These are phyloP conservation scores for Cavia aperea DNA, from an alignment of 2,113 vertebrate species.

Conservation along the genomic window DNA sequence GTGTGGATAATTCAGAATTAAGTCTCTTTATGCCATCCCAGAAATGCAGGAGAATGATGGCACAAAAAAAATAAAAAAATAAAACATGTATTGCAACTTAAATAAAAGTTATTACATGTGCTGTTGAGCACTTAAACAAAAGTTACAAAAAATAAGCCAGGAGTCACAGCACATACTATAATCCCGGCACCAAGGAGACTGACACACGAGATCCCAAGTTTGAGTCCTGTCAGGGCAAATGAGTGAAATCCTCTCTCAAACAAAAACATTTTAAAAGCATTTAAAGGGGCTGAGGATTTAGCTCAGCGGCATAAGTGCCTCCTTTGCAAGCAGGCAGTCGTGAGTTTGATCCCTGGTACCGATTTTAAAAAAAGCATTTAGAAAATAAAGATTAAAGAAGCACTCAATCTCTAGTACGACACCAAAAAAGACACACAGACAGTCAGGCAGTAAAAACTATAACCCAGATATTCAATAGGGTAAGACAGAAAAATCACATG, in stretches of 20 bases:
- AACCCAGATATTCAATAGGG: not conserved
- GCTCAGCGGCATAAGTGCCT: too few relatives aligned
- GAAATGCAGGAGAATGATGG: not conserved
- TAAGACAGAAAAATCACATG: not conserved
- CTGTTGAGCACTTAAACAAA: constrained; percentile 1
- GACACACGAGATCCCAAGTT: not conserved
- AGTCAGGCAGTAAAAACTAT: not conserved
- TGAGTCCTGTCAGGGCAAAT: not conserved
- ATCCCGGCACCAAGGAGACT: not conserved
- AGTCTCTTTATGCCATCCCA: not conserved
- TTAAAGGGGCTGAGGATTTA: too few relatives aligned
- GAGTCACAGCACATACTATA: not conserved
- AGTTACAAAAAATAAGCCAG: not conserved
- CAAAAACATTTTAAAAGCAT: not conserved
- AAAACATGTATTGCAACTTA: not conserved
- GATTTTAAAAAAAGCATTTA: too few relatives aligned
- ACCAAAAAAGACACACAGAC: not conserved
- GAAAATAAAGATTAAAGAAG: too few relatives aligned
- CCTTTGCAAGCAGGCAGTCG: too few relatives aligned
- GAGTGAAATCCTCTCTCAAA: not conserved
- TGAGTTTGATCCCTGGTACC: too few relatives aligned
- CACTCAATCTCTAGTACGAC: not conserved
- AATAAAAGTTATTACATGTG: constrained; percentile 11
- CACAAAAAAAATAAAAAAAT: not conserved
- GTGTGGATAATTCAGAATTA: not conserved